Percentiles rank a stretch among this genome's conserved stretches.
These are phyloP conservation scores for Eutrigla gurnardus DNA, from an alignment of 2,797 vertebrate genomes.

Conservation along the genomic window DNA sequence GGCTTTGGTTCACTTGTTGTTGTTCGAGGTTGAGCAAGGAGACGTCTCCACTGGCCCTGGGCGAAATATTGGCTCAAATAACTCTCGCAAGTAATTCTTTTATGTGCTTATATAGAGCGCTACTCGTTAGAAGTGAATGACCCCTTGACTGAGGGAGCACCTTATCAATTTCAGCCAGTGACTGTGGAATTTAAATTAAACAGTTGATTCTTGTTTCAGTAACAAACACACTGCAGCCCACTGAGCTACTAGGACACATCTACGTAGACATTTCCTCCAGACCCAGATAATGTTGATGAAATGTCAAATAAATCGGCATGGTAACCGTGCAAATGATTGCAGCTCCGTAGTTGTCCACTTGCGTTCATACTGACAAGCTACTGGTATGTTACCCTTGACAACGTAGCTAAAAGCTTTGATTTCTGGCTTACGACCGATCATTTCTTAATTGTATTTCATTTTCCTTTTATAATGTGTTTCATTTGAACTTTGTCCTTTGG, in stretches of 20 bases:
- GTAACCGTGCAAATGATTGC: neutral
- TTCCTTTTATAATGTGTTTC: too few relatives aligned
- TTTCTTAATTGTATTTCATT: too few relatives aligned
- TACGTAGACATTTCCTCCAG: neutral
- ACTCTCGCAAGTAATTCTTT: constrained; percentile 29
- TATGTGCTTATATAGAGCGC: constrained; percentile 11
- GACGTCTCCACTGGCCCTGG: constrained; percentile 50
- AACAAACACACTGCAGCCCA: neutral
- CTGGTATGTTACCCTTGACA: neutral
- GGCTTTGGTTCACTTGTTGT: constrained; percentile 46
- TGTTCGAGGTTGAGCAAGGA: constrained; percentile 43
- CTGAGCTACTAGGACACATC: neutral
- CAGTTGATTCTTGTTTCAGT: neutral
- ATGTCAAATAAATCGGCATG: neutral
- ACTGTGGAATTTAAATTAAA: constrained; percentile 17
- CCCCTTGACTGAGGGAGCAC: neutral
- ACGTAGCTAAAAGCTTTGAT: neutral
- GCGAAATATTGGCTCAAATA: constrained; percentile 53
- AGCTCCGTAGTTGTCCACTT: neutral
- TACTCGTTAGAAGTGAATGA: constrained; percentile 14
- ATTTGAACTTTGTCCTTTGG: too few relatives aligned
- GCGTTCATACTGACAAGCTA: neutral
- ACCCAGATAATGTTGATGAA: neutral
- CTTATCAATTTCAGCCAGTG: constrained; percentile 7
- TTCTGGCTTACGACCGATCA: neutral